Base-by-base conservation (phyloP, 2,888 invertebrate species). In the Drosophila formosana region DNA sequence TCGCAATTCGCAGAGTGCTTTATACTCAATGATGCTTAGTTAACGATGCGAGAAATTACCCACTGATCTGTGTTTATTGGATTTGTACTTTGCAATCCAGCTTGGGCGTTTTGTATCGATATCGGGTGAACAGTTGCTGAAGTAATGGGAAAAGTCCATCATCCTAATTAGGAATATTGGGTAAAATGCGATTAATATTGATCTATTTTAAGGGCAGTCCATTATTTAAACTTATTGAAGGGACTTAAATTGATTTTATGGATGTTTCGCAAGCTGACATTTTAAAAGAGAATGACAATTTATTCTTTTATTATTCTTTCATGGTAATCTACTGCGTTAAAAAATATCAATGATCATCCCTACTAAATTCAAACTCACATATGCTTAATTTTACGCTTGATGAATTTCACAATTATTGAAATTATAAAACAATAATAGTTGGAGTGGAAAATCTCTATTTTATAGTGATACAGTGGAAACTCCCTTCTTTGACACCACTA, bases 41-140 rank as follows among this genome's bases (percentile, higher is more conserved):
- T 66, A 66, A 50, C 8, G 46, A 69, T 73, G 61, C 72, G 61
- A 67, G 69, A 69, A 78, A 75, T 70, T 78, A 71, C 82, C 80
- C 80, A 60, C 46, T 47, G 28, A 49, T 41, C 11, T 43, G 45
- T 55, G 13, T 50, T 52, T 55, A 25, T 52, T 52, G 18, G 9
- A 34, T 45, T 45, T 45, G 8, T 28, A 45, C 9, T 32, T 25
- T 28, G 26, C 8, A 45, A 72, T 26, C 49, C 3, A 9, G 46
- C 34, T 61, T 39, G 63, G 41, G 62, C 67, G 51, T n/a, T 51
- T 45, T 13, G 26, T 23, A 43, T 41, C 7, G 2, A 34, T 5
- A 11, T 43, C 13, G 13, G 1, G 8, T 34, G 8, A 34, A 32
- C 34, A 5, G 61, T 23, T 7, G 7, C 18, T 4, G 23, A 6